Evolutionary conservation across 2,113 vertebrate species (phyloP).

Genomic region (Orcinus orca): DNA sequence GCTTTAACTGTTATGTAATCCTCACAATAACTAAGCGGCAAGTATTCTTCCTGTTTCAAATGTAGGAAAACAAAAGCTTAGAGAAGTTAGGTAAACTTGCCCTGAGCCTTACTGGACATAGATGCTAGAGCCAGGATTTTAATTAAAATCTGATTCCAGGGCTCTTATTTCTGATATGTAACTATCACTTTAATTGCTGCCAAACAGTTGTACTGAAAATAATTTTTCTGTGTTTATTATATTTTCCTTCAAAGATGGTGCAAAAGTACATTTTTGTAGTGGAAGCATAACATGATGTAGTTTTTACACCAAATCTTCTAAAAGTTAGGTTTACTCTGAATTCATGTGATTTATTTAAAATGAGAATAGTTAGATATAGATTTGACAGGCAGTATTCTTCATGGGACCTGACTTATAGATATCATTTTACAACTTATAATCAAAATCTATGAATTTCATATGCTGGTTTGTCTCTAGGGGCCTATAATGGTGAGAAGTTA

Average conservation of each 20-base stretch:
- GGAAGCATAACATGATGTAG: neutral
- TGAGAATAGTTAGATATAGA: neutral
- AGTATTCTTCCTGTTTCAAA: neutral
- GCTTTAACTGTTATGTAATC: neutral
- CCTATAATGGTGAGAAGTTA: constrained; percentile 53
- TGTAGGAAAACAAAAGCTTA: neutral
- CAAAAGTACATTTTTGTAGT: neutral
- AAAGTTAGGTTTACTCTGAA: constrained; percentile 22
- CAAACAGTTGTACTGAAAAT: neutral
- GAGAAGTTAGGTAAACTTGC: neutral
- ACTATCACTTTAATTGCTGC: constrained; percentile 29
- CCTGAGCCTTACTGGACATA: neutral
- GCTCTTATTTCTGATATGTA: neutral
- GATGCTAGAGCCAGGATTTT: neutral
- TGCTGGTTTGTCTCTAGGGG: constrained; percentile 39
- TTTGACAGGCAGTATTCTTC: constrained; percentile 54
- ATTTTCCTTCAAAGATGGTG: neutral
- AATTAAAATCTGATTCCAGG: constrained; percentile 43
- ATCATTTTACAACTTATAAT: constrained; percentile 55
- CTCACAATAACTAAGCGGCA: neutral
- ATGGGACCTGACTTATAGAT: constrained; percentile 32
- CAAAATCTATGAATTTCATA: constrained; percentile 58
- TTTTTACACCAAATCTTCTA: neutral
- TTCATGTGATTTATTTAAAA: constrained; percentile 44
- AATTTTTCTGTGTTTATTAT: neutral